These are phyloP conservation scores for Uropsilus gracilis DNA, from an alignment of 2,113 vertebrate species.

Conservation along the genomic window DNA sequence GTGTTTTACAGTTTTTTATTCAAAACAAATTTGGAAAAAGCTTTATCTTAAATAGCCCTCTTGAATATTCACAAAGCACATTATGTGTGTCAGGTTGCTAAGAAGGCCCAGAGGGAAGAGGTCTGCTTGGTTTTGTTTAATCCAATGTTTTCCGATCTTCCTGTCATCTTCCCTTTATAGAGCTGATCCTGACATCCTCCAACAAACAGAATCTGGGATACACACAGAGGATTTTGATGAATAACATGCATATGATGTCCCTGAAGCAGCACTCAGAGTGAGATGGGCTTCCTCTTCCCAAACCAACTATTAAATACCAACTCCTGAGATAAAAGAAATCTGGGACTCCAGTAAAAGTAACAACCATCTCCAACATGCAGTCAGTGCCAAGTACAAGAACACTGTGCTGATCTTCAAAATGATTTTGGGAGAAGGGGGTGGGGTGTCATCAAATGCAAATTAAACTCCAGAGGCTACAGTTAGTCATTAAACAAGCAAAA, in stretches of 20 bases:
- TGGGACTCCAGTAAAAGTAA: neutral
- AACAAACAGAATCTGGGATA: neutral
- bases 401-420: neutral
- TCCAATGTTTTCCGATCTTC: neutral
- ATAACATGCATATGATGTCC: neutral
- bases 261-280: neutral
- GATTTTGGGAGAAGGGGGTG: neutral
- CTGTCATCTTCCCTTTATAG: neutral
- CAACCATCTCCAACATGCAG: neutral
- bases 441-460: neutral
- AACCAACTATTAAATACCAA: conserved; percentile 13
- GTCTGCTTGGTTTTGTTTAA: neutral
- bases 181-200: neutral
- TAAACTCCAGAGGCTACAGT: neutral
- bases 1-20: conserved; percentile 1
- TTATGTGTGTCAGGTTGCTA: neutral
- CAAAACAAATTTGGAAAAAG: conserved; percentile 9
- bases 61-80: neutral
- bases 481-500: neutral
- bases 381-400: neutral
- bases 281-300: neutral
- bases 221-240: neutral
- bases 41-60: neutral
- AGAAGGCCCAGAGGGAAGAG: neutral
- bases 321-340: neutral